Evolutionary conservation across 2,888 invertebrate species (phyloP), one percentile per base, ranked within the genome.

Genomic region (Meganola albula): DNA sequence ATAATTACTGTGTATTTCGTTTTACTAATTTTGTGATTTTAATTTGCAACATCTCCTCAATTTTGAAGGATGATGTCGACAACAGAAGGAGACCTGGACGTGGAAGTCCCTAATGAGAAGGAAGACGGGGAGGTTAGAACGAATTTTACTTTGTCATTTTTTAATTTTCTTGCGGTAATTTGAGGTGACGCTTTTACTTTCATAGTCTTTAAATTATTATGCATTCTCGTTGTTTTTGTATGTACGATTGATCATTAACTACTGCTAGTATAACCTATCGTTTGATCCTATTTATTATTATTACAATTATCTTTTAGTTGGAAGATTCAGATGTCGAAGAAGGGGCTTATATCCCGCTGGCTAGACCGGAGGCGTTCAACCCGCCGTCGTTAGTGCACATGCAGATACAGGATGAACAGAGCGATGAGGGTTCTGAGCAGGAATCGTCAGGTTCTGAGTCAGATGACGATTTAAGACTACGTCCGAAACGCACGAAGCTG

Each of bases 91-190:
- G 90, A 90, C 62, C 65, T 88, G 50, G 78, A 88, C 51, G 76
- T 89, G 42, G 82, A 88, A 41, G 85, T 88, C 54, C 84, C 88
- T 50, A 88, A 87, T 45, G 91, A 90, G 64, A 73, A 88, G 40
- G 89, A 91, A 63, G 91, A 91, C 41, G 91, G 91, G 57, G 91
- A 91, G 88, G 91, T 91, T 76, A 84, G 77, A 75, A 70, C 33
- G 66, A 74, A 51, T 43, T 40, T 38, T 44, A 31, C 26, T 32
- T 26, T 27, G 12, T 30, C 23, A 14, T 44, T 45, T 18, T 22
- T 37, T 36, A 37, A 24, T 41, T 32, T 12, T 25, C 12, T 12
- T 13, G 18, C 27, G 22, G 32, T 33, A 20, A 5, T 20, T 20
- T 7, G 3, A 5, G n/a, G n/a, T n/a, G n/a, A n/a, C n/a, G n/a